A percentile compares a stretch with the other conserved stretches of the same genome.
Conservation (phyloP, 2,888 invertebrate species). For the Eilema griseolum region DNA sequence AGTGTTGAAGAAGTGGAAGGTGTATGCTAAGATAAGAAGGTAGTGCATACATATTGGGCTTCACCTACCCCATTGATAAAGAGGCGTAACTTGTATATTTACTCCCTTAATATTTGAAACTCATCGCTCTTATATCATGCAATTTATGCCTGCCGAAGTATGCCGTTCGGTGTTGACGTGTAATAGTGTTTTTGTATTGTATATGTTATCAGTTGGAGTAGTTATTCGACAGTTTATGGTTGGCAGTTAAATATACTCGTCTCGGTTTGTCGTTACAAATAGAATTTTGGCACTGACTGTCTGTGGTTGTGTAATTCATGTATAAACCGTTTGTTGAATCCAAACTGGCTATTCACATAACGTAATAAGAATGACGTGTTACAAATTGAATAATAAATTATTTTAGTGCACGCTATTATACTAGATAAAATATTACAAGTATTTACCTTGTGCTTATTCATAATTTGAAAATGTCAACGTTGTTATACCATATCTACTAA, state of each 20-base stretch:
- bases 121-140: background rate
- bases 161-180: conserved; percentile 8
- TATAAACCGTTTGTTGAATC: conserved; percentile 82
- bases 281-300: conserved; percentile 86
- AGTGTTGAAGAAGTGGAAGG: background rate
- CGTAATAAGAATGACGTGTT: conserved; percentile 55
- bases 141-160: conserved; percentile 2
- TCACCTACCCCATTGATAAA: too few relatives aligned
- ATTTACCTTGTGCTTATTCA: background rate
- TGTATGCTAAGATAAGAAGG: background rate
- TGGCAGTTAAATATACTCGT: conserved; percentile 86
- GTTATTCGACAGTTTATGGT: conserved; percentile 85
- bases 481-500: too few relatives aligned
- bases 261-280: conserved; percentile 86
- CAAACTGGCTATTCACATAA: conserved; percentile 71
- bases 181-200: conserved; percentile 55
- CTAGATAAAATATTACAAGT: conserved; percentile 16
- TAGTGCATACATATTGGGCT: background rate
- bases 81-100: too few relatives aligned
- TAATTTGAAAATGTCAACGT: conserved; percentile 8
- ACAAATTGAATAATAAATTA: conserved; percentile 33
- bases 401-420: conserved; percentile 38
- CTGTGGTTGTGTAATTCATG: conserved; percentile 85
- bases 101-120: background rate
- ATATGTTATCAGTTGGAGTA: conserved; percentile 72